These are phyloP conservation scores for Ips typographus DNA, from an alignment of 1,140 invertebrate genomes.

Conservation along the genomic window DNA sequence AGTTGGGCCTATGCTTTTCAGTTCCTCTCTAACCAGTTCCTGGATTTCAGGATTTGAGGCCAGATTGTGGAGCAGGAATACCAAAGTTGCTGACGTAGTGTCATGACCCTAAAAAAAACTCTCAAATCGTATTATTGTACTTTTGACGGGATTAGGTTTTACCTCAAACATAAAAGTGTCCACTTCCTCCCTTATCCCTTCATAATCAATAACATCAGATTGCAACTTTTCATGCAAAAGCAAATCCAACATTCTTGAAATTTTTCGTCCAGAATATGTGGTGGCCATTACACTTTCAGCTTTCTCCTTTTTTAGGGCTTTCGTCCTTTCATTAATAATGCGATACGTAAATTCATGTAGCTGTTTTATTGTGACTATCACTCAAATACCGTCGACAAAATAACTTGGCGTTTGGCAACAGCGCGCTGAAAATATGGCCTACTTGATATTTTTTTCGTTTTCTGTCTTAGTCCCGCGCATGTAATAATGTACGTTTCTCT, in stretches of 20 bases:
- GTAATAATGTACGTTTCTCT: no score
- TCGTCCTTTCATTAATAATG: constrained; percentile 52
- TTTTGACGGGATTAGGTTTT: constrained; percentile 12
- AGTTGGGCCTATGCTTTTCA: constrained; percentile 56
- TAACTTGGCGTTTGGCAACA: no score
- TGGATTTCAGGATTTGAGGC: constrained; percentile 56
- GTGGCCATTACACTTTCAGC: not conserved
- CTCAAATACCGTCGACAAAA: no score
- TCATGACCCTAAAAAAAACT: constrained; percentile 57
- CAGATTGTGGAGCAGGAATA: constrained; percentile 59
- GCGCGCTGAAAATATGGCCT: no score
- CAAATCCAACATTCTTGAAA: constrained; percentile 73
- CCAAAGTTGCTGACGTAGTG: constrained; percentile 63
- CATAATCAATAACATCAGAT: constrained; percentile 59
- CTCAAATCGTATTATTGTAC: constrained; percentile 29
- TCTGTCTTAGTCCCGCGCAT: no score
- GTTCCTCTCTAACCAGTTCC: constrained; percentile 64
- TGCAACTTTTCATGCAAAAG: constrained; percentile 63
- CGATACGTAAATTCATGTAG: constrained; percentile 69
- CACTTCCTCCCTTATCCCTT: constrained; percentile 79
- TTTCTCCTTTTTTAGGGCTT: constrained; percentile 10
- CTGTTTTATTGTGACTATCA: not conserved
- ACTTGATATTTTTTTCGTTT: no score
- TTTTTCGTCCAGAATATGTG: constrained; percentile 49
- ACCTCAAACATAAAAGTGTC: constrained; percentile 87